phyloP scores from a whole-genome alignment of 2,113 vertebrate species.

The Acrocephalus arundinaceus region DNA sequence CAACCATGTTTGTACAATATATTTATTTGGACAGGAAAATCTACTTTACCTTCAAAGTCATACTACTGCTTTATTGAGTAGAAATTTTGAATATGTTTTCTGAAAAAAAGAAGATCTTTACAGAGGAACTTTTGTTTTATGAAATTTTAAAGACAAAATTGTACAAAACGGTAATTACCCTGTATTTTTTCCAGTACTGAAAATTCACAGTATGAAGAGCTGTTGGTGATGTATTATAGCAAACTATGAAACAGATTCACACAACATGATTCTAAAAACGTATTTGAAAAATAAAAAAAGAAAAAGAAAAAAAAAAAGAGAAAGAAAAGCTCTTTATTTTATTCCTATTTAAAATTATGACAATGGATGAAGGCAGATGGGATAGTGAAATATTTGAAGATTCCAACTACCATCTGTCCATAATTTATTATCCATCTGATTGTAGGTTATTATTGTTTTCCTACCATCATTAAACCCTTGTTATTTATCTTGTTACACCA shows the following conservation, averaged over 20 bases:
- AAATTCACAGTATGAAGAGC: background rate
- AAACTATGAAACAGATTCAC: background rate
- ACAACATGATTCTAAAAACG: background rate
- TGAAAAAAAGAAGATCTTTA: background rate
- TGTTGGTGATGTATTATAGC: background rate
- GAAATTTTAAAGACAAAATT: background rate
- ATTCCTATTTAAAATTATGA: background rate
- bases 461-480: slow-evolving; percentile 4
- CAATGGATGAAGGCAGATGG: slow-evolving; percentile 36
- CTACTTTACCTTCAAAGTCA: slow-evolving; percentile 21
- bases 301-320: background rate
- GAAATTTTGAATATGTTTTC: background rate
- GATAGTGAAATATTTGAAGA: slow-evolving; percentile 31
- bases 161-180: background rate
- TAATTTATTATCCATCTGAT: slow-evolving; percentile 59
- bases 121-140: background rate
- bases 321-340: background rate
- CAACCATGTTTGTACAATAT: background rate
- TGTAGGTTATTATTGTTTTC: slow-evolving; percentile 7
- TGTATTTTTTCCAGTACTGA: background rate
- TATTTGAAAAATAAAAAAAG: background rate
- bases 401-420: slow-evolving; percentile 59
- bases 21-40: slow-evolving; percentile 26
- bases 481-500: slow-evolving; percentile 35
- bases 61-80: background rate